Conservation (phyloP, 1,140 invertebrate species). For the Zaprionus kolodkinae region DNA sequence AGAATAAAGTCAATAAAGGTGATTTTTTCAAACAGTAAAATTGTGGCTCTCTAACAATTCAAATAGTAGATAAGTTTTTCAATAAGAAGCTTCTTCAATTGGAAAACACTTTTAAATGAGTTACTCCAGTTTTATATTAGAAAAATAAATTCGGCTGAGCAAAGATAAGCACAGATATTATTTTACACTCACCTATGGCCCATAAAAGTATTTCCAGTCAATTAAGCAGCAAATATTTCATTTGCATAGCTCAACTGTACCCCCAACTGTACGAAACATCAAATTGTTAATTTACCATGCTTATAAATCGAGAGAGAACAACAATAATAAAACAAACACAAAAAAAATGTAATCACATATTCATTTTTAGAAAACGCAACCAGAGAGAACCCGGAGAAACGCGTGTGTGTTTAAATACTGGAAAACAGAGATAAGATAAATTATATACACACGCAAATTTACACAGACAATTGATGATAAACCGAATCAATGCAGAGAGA, state of each 20-base stretch:
- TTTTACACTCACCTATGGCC: no score
- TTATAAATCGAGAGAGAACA: conserved; percentile 52
- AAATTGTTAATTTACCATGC: conserved; percentile 59
- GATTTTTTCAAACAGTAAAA: no score
- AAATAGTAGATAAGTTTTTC: no score
- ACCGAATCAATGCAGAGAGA: conserved; percentile 53
- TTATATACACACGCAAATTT: conserved; percentile 45
- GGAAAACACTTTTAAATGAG: neutral
- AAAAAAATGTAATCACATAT: conserved; percentile 26
- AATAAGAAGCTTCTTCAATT: no score
- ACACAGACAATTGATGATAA: conserved; percentile 29
- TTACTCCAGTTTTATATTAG: neutral
- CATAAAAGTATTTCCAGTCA: conserved; percentile 50
- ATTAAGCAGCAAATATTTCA: conserved; percentile 45
- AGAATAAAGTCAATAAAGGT: no score
- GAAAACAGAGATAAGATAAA: conserved; percentile 79
- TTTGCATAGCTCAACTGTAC: conserved; percentile 33
- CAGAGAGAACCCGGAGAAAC: conserved; percentile 23
- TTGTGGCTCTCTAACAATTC: no score
- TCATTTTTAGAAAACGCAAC: conserved; percentile 68
- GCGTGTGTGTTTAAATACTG: conserved; percentile 77
- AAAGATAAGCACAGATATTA: neutral
- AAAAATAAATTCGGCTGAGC: neutral
- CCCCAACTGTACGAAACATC: conserved; percentile 10
- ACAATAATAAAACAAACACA: conserved; percentile 48